Evolutionary conservation across 1,140 invertebrate species (phyloP).

Genomic region (Lasaia peninsularis): DNA sequence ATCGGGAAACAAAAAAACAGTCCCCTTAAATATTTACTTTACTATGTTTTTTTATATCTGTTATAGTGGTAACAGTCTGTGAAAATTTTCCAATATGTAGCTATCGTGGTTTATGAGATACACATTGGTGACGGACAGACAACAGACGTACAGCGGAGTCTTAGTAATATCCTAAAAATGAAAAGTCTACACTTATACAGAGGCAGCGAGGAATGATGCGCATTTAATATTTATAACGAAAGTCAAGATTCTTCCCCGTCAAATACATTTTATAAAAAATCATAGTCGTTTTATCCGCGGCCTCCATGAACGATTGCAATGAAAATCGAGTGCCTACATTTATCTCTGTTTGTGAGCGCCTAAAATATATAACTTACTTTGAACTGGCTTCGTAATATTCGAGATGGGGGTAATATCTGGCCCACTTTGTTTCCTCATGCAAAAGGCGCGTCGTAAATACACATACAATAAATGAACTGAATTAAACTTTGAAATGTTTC

Average conservation of each 20-base stretch:
- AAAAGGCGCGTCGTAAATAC: slow-evolving; percentile 23
- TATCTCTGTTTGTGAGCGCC: slow-evolving; percentile 28
- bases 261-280: slow-evolving; percentile 28
- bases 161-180: too few relatives aligned
- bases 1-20: too few relatives aligned
- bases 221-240: neutral
- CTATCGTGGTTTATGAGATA: too few relatives aligned
- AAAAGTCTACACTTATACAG: too few relatives aligned
- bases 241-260: neutral
- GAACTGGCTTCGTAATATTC: slow-evolving; percentile 28
- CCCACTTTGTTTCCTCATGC: slow-evolving; percentile 26
- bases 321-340: slow-evolving; percentile 35
- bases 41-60: too few relatives aligned
- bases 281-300: slow-evolving; percentile 12
- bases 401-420: slow-evolving; percentile 22
- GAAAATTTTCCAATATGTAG: too few relatives aligned
- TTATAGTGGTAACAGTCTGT: too few relatives aligned
- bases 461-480: neutral
- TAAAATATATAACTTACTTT: slow-evolving; percentile 30
- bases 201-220: too few relatives aligned
- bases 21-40: too few relatives aligned
- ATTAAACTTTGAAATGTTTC: too few relatives aligned
- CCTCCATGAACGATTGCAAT: slow-evolving; percentile 28
- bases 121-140: too few relatives aligned
- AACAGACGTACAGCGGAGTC: too few relatives aligned